Evolutionary conservation across 2,888 invertebrate genomes (phyloP).

Genomic region (Caenorhabditis imperialis): DNA sequence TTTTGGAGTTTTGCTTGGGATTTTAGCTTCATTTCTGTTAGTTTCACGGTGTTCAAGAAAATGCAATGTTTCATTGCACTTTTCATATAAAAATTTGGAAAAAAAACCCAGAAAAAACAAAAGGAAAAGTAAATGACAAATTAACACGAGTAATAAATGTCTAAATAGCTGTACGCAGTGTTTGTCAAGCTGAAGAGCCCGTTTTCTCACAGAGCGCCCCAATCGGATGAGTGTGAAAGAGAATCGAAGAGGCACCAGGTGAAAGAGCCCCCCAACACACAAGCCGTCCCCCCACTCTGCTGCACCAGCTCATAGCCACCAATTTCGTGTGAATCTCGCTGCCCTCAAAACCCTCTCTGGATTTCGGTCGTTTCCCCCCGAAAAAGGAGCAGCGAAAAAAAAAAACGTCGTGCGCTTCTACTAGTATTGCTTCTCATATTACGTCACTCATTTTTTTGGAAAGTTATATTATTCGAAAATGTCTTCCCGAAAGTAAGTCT

Average conservation of each 20-base stretch:
- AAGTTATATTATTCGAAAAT: constrained; percentile 20
- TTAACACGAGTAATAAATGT: constrained; percentile 39
- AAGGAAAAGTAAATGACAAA: constrained; percentile 13
- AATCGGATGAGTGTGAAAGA: constrained; percentile 57
- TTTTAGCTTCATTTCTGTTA: no score
- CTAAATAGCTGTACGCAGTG: constrained; percentile 38
- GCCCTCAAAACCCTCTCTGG: constrained; percentile 10
- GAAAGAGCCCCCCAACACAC: constrained; percentile 44
- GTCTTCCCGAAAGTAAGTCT: constrained; percentile 58
- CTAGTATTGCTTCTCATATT: constrained; percentile 18
- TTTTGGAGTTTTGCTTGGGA: constrained; percentile 5
- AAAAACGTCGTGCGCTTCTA: constrained; percentile 5
- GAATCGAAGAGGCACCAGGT: constrained; percentile 54
- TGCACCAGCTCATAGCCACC: constrained; percentile 45
- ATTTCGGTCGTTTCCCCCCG: constrained; percentile 18
- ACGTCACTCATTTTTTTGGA: constrained; percentile 17
- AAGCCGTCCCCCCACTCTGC: constrained; percentile 37
- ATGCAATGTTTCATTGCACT: no score
- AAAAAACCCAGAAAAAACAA: not conserved
- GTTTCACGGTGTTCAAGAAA: no score
- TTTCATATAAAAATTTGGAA: constrained; percentile 1
- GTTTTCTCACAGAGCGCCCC: constrained; percentile 27
- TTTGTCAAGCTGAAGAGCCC: constrained; percentile 49
- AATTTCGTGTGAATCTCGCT: constrained; percentile 50
- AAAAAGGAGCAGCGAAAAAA: constrained; percentile 10